phyloP scores from a whole-genome alignment of 2,888 invertebrate genomes.

The Lottia scabra region DNA sequence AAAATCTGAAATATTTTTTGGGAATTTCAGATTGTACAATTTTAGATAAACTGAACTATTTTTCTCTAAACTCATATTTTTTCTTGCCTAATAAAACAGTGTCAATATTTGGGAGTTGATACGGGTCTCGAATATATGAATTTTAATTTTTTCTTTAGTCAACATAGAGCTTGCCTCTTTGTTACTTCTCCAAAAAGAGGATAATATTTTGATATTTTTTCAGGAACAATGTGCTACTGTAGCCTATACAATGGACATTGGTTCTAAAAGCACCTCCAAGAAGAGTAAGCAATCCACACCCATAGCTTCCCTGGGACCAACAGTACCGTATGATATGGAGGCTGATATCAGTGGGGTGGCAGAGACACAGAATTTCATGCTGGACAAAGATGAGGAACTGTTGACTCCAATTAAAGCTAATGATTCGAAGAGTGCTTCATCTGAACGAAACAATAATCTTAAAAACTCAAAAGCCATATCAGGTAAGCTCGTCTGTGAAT shows the following conservation, averaged over 20 bases:
- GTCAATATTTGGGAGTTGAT: too few relatives aligned
- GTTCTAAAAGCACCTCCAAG: neutral
- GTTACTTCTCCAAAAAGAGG: too few relatives aligned
- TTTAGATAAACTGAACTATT: too few relatives aligned
- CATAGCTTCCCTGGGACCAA: neutral
- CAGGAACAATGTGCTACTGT: constrained; percentile 9
- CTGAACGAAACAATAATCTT: neutral
- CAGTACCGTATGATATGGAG: constrained; percentile 15
- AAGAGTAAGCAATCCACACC: neutral
- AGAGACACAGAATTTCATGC: constrained; percentile 1
- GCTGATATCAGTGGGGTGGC: constrained; percentile 2
- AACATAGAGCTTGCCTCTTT: too few relatives aligned
- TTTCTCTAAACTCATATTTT: too few relatives aligned
- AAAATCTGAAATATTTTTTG: too few relatives aligned
- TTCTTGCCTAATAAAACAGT: too few relatives aligned
- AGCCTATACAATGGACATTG: constrained; percentile 14
- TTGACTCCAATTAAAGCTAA: neutral
- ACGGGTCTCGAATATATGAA: too few relatives aligned
- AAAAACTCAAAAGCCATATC: neutral
- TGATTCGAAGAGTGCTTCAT: neutral
- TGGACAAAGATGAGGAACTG: neutral
- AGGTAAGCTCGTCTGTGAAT: too few relatives aligned
- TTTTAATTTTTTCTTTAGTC: too few relatives aligned
- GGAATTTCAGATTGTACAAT: too few relatives aligned
- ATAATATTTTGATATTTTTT: too few relatives aligned